These are phyloP conservation scores for Molossus alvarezi DNA, from an alignment of 2,797 vertebrate species.

Conservation along the genomic window DNA sequence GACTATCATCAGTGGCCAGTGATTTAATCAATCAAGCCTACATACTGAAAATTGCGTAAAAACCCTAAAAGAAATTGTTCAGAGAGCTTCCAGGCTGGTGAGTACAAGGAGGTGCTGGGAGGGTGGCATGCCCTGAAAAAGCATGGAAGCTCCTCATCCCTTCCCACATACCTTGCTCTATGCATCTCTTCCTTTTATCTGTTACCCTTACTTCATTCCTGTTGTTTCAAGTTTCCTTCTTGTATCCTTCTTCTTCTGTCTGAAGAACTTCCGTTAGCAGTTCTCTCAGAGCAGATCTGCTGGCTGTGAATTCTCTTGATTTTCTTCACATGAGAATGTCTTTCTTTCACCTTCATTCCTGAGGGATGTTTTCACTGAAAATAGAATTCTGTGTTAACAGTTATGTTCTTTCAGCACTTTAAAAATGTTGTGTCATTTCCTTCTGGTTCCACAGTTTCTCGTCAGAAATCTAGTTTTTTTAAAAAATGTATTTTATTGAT, in stretches of 20 bases:
- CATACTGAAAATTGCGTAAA: neutral
- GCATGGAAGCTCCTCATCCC: neutral
- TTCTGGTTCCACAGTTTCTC: neutral
- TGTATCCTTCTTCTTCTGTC: neutral
- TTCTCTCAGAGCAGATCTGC: neutral
- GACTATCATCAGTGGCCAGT: neutral
- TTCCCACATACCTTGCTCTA: neutral
- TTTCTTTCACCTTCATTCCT: conserved; percentile 52
- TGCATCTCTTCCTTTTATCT: neutral
- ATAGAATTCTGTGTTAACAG: neutral
- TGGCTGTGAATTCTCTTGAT: conserved; percentile 17
- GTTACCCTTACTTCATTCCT: neutral
- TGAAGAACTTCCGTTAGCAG: neutral
- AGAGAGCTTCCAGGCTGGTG: neutral
- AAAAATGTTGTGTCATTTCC: neutral
- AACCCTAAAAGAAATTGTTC: neutral
- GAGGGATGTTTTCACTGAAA: conserved; percentile 24
- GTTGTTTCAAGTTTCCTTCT: neutral
- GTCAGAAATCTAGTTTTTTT: neutral
- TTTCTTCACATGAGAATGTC: neutral
- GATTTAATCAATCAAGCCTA: neutral
- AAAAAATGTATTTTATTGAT: too few species aligned
- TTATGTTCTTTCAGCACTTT: neutral
- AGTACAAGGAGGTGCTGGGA: neutral
- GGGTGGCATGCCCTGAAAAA: neutral